A percentile compares a stretch with the other conserved stretches of the same genome.
phyloP scores from a whole-genome alignment of 2,888 invertebrate genomes.

The Caenorhabditis drosophilae region DNA sequence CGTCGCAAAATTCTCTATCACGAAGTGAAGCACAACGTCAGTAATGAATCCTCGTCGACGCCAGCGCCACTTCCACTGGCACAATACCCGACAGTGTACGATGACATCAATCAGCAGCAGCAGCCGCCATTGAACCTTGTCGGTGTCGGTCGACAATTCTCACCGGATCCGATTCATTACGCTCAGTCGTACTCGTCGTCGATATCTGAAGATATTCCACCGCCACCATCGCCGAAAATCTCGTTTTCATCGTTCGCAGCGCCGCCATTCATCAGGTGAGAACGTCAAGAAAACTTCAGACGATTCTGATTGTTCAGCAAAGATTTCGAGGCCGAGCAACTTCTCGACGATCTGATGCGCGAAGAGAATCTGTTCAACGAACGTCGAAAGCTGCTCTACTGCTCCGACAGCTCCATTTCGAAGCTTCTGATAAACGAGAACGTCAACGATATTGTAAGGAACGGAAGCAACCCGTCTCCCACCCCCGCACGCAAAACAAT shows the following conservation, averaged over 20 bases:
- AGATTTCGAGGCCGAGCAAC: slow-evolving; percentile 29
- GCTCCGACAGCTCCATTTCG: slow-evolving; percentile 34
- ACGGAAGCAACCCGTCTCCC: slow-evolving; percentile 45
- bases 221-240: slow-evolving; percentile 33
- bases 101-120: no score
- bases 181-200: slow-evolving; percentile 43
- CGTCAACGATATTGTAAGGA: slow-evolving; percentile 49
- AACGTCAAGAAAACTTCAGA: background rate
- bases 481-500: slow-evolving; percentile 19
- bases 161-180: slow-evolving; percentile 17
- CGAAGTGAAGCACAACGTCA: slow-evolving; percentile 1
- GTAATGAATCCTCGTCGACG: background rate
- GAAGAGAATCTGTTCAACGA: slow-evolving; percentile 50
- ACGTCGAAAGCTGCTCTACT: slow-evolving; percentile 43
- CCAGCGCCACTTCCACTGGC: background rate
- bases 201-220: slow-evolving; percentile 32
- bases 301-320: slow-evolving; percentile 9
- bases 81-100: background rate
- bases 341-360: slow-evolving; percentile 42
- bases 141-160: no score
- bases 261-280: background rate
- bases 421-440: slow-evolving; percentile 36
- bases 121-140: no score
- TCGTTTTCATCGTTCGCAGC: slow-evolving; percentile 4
- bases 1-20: slow-evolving; percentile 47